A percentile compares a stretch with the other conserved stretches of the same genome.
Evolutionary conservation across 2,797 vertebrate species (phyloP).

Genomic region (Amphiprion clarkii): DNA sequence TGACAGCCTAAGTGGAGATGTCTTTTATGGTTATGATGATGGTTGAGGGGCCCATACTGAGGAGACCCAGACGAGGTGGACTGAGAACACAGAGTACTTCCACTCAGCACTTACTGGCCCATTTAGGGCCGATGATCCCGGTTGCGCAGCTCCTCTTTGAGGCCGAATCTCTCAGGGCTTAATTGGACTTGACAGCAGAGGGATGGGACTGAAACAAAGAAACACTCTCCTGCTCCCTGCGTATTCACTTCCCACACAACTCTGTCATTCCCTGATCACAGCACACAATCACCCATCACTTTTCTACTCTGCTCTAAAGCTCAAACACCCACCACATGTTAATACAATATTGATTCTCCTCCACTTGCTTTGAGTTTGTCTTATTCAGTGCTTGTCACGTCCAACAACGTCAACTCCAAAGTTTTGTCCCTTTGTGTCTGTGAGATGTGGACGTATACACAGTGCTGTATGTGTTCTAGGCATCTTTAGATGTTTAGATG

Average conservation of each 20-base stretch:
- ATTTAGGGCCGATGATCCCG: constrained; percentile 78
- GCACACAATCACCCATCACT: constrained; percentile 44
- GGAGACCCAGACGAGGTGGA: constrained; percentile 57
- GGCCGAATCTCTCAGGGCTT: constrained; percentile 55
- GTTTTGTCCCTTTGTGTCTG: background rate
- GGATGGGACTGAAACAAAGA: constrained; percentile 64
- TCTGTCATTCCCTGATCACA: constrained; percentile 46
- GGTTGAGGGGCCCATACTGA: constrained; percentile 43
- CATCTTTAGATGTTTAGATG: background rate
- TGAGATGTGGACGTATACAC: background rate
- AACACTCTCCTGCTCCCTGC: constrained; percentile 49
- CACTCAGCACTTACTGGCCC: constrained; percentile 76
- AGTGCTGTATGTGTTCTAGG: background rate
- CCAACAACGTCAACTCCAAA: constrained; percentile 1
- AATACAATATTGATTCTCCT: constrained; percentile 27
- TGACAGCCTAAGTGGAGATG: constrained; percentile 70
- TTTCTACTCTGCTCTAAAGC: constrained; percentile 29
- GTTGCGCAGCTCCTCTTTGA: constrained; percentile 68
- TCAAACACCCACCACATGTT: constrained; percentile 39
- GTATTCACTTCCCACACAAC: constrained; percentile 60
- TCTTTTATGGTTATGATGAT: constrained; percentile 71
- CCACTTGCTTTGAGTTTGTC: constrained; percentile 13
- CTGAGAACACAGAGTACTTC: constrained; percentile 62
- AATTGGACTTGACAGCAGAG: constrained; percentile 72
- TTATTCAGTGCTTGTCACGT: constrained; percentile 19